Percentiles rank a stretch among this genome's conserved stretches.
Conservation (phyloP, 2,797 vertebrate genomes). For the Hyperoplus lanceolatus region DNA sequence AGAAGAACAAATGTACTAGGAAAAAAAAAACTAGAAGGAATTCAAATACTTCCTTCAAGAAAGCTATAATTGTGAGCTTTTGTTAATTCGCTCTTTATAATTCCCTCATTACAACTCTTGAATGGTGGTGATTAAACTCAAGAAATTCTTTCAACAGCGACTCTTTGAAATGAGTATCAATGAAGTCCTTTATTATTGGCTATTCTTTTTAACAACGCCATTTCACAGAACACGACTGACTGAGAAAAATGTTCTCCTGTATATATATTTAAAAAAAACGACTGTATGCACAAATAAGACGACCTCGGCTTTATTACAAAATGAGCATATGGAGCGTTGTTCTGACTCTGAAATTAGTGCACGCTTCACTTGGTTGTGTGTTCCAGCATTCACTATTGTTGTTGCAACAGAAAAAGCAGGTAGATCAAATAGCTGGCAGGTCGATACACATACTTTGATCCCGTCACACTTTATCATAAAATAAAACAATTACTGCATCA, state of each 20-base stretch:
- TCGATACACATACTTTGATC: conserved; percentile 59
- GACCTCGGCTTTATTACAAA: conserved; percentile 63
- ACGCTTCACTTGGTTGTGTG: conserved; percentile 52
- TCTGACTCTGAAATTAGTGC: conserved; percentile 61
- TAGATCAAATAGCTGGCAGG: conserved; percentile 60
- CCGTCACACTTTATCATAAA: conserved; percentile 51
- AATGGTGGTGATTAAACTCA: conserved; percentile 80
- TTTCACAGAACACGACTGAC: conserved; percentile 58
- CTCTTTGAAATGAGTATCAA: conserved; percentile 84
- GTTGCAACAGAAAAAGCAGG: conserved; percentile 66
- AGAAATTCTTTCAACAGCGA: conserved; percentile 80
- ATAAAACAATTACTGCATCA: conserved; percentile 66
- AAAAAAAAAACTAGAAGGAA: conserved; percentile 48
- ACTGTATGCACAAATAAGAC: conserved; percentile 50
- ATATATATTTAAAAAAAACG: conserved; percentile 39
- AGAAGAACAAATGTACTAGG: conserved; percentile 4
- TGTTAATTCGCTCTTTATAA: conserved; percentile 80
- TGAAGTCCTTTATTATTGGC: conserved; percentile 81
- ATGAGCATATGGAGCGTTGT: conserved; percentile 60
- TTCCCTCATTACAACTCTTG: conserved; percentile 80
- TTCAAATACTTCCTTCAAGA: conserved; percentile 67
- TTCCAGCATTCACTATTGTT: conserved; percentile 51
- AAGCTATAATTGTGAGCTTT: conserved; percentile 76
- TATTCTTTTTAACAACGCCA: conserved; percentile 78
- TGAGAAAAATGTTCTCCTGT: conserved; percentile 55